These are phyloP conservation scores for Cyprinus carpio DNA, from an alignment of 2,113 vertebrate species.

Conservation along the genomic window DNA sequence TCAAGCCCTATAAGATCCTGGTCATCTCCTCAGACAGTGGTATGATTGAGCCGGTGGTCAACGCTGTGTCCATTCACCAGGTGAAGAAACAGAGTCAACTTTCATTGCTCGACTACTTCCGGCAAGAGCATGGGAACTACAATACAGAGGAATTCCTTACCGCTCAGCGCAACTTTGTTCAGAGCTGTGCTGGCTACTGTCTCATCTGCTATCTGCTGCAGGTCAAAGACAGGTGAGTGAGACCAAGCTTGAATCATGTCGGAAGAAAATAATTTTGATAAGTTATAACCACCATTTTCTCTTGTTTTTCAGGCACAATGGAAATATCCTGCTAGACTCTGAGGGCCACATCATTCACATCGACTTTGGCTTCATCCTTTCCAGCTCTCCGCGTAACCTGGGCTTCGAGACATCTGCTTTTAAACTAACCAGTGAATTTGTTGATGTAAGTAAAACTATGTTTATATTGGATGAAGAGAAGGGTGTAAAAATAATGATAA, in stretches of 20 bases:
- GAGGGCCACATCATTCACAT: constrained; percentile 98
- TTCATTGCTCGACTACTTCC: constrained; percentile 89
- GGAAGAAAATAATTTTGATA: neutral
- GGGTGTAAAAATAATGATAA: neutral
- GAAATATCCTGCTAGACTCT: constrained; percentile 92
- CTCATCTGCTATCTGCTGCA: constrained; percentile 94
- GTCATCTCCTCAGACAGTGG: constrained; percentile 93
- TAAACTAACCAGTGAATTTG: constrained; percentile 92
- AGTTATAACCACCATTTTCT: neutral
- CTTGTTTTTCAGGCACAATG: constrained; percentile 84
- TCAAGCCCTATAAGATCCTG: constrained; percentile 95
- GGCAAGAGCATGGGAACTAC: constrained; percentile 86
- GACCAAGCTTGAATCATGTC: neutral
- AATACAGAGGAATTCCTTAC: constrained; percentile 88
- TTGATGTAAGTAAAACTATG: constrained; percentile 82
- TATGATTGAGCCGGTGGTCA: constrained; percentile 96
- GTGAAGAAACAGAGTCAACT: constrained; percentile 97
- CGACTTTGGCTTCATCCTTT: constrained; percentile 97
- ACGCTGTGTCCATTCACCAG: constrained; percentile 94
- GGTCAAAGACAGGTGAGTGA: constrained; percentile 90
- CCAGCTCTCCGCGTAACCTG: constrained; percentile 91
- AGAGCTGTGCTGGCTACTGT: constrained; percentile 92
- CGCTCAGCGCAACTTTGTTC: constrained; percentile 91
- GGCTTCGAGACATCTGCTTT: constrained; percentile 96
- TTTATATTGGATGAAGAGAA: neutral